Conservation (phyloP, 2,797 vertebrate species). For the Hypotaenidia philippensis region DNA sequence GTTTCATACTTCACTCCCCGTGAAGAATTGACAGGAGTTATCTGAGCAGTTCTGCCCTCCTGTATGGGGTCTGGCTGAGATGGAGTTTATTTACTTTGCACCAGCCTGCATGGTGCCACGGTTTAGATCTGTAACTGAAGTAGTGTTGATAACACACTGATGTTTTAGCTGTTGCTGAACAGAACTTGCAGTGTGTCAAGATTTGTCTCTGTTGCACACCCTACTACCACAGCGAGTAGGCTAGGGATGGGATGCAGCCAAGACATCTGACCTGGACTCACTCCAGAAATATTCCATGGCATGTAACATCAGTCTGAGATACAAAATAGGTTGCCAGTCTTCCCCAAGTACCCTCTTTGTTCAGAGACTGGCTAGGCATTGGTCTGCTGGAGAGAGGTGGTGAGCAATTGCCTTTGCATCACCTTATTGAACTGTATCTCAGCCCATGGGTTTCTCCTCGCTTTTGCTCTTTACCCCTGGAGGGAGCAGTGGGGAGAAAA, state of each 20-base stretch:
- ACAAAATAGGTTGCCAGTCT: not conserved
- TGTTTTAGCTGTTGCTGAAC: not conserved
- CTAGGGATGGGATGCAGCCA: rapidly evolving
- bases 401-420: not conserved
- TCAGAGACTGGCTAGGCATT: not conserved
- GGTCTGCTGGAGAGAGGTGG: not conserved
- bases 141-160: not conserved
- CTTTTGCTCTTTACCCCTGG: not conserved
- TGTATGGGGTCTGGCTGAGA: not conserved
- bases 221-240: not conserved
- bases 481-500: not conserved
- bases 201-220: not conserved
- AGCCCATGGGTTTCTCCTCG: not conserved
- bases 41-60: not conserved
- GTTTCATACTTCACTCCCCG: not conserved
- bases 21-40: not conserved
- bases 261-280: not conserved
- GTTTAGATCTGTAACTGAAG: not conserved
- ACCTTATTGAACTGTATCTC: not conserved
- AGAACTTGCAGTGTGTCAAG: not conserved
- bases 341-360: not conserved
- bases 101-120: rapidly evolving
- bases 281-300: not conserved
- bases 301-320: not conserved
- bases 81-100: not conserved